Conservation (phyloP, 2,888 invertebrate genomes). For the Drosophila hamatofila region DNA sequence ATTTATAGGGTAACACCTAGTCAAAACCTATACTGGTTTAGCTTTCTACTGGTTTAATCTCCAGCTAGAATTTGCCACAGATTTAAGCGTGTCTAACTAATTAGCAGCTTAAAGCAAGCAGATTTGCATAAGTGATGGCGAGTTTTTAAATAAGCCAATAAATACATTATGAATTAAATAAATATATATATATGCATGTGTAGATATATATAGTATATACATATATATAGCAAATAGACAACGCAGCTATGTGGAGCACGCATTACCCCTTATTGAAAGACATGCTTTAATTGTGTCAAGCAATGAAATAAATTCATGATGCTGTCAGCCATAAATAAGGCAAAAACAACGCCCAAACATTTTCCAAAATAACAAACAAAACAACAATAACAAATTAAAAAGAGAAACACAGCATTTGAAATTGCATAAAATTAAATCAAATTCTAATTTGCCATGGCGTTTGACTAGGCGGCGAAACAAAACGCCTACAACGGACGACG, state of each 20-base stretch:
- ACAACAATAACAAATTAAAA: constrained; percentile 23
- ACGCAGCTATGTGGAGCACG: background rate
- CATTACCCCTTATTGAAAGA: background rate
- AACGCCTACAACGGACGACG: constrained; percentile 63
- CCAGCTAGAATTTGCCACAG: background rate
- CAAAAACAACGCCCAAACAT: constrained; percentile 62
- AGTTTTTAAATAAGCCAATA: constrained; percentile 17
- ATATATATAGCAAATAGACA: constrained; percentile 24
- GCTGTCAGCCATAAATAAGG: constrained; percentile 71
- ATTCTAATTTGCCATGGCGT: constrained; percentile 70
- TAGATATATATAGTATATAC: background rate
- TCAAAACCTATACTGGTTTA: background rate
- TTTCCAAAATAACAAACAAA: constrained; percentile 56
- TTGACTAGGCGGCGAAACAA: constrained; percentile 52
- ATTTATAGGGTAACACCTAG: constrained; percentile 9
- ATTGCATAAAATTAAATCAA: constrained; percentile 78
- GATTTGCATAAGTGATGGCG: constrained; percentile 45
- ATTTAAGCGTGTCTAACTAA: constrained; percentile 26
- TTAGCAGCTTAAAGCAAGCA: constrained; percentile 22
- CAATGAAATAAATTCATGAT: constrained; percentile 61
- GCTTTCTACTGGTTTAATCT: background rate
- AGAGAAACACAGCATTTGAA: constrained; percentile 53
- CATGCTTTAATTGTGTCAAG: constrained; percentile 62
- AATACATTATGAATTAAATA: constrained; percentile 11
- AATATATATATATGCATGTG: background rate